A percentile compares a stretch with the other conserved stretches of the same genome.
These are phyloP conservation scores for Vanessa cardui DNA, from an alignment of 2,888 invertebrate genomes.

Conservation along the genomic window DNA sequence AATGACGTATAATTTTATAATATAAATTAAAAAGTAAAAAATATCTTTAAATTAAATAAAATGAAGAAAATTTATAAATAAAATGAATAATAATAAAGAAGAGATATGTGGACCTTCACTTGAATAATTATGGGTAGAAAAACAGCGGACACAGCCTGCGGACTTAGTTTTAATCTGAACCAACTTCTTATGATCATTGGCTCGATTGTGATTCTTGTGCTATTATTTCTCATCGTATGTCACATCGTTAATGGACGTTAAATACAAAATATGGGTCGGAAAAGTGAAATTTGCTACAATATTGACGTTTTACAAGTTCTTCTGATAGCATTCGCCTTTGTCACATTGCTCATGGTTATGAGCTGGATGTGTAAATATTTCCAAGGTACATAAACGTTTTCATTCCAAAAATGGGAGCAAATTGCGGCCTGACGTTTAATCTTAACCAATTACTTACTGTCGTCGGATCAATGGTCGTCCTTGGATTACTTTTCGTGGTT, in stretches of 20 bases:
- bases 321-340: conserved; percentile 62
- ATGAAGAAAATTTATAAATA: conserved; percentile 25
- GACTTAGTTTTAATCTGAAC: conserved; percentile 59
- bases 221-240: conserved; percentile 65
- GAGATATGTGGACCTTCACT: conserved; percentile 31
- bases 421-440: conserved; percentile 16
- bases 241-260: conserved; percentile 60
- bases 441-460: conserved; percentile 33
- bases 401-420: conserved; percentile 12
- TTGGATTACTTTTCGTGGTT: conserved; percentile 35
- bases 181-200: conserved; percentile 67
- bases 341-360: conserved; percentile 60
- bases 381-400: conserved; percentile 44
- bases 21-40: not conserved
- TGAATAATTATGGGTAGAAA: conserved; percentile 45
- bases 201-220: conserved; percentile 61
- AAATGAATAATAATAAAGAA: not conserved
- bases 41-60: not conserved
- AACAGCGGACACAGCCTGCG: conserved; percentile 37
- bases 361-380: conserved; percentile 71
- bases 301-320: conserved; percentile 60
- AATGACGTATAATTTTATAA: not conserved
- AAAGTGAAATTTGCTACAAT: conserved; percentile 44
- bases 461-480: conserved; percentile 38
- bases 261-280: conserved; percentile 32